Conservation (phyloP, 2,797 vertebrate genomes). For the Enteromius paludinosus region DNA sequence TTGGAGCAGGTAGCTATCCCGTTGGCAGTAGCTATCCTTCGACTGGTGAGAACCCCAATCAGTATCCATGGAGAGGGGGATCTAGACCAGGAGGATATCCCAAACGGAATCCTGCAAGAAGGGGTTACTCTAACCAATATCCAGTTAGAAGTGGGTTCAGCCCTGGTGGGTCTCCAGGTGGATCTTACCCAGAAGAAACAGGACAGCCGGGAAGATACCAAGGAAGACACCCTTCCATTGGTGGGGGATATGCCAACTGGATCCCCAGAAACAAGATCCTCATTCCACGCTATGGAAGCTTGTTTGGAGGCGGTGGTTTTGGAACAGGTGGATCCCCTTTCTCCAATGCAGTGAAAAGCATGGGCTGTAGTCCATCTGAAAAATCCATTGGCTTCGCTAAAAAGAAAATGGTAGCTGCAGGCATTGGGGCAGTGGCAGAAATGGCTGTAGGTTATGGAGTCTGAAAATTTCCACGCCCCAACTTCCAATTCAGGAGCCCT, state of each 20-base stretch:
- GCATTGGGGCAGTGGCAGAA: slow-evolving; percentile 77
- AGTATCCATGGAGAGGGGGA: slow-evolving; percentile 6
- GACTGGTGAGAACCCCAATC: slow-evolving; percentile 18
- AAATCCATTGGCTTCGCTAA: slow-evolving; percentile 76
- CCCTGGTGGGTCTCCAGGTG: slow-evolving; percentile 47
- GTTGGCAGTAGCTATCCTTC: neutral
- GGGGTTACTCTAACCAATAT: slow-evolving; percentile 27
- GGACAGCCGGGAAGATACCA: slow-evolving; percentile 65
- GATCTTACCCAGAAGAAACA: slow-evolving; percentile 63
- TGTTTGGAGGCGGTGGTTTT: slow-evolving; percentile 66
- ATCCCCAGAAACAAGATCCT: slow-evolving; percentile 77
- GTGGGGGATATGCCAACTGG: slow-evolving; percentile 64
- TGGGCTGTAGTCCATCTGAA: slow-evolving; percentile 65
- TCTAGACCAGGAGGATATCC: slow-evolving; percentile 35
- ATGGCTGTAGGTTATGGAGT: slow-evolving; percentile 82
- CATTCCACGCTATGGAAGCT: slow-evolving; percentile 73
- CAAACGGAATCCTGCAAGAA: slow-evolving; percentile 22
- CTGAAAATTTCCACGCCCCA: slow-evolving; percentile 78
- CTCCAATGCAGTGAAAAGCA: slow-evolving; percentile 65
- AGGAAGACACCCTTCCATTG: slow-evolving; percentile 64
- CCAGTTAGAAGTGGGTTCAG: neutral
- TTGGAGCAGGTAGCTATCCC: slow-evolving; percentile 43
- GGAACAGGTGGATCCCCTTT: slow-evolving; percentile 71
- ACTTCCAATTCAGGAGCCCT: slow-evolving; percentile 73
- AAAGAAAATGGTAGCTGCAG: slow-evolving; percentile 80